A percentile compares a stretch with the other conserved stretches of the same genome.
These are phyloP conservation scores for Octopus sinensis DNA, from an alignment of 1,140 invertebrate genomes.

Conservation along the genomic window DNA sequence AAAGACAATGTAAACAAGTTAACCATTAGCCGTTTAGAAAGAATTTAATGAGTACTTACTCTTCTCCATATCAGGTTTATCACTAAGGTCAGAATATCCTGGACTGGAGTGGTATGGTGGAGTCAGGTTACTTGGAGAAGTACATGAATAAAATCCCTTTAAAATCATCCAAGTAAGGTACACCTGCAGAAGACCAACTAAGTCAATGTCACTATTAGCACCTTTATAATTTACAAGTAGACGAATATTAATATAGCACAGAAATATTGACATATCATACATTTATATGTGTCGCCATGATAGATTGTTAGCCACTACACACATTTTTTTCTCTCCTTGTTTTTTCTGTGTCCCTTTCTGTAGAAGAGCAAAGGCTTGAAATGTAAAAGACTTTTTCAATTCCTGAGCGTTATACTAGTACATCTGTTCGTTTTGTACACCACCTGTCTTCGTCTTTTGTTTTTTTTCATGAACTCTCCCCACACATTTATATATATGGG, in stretches of 20 bases:
- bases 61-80: slow-evolving; percentile 30
- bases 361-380: no score
- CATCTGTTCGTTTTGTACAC: no score
- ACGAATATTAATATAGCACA: background rate
- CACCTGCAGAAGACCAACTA: slow-evolving; percentile 63
- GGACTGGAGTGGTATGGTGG: background rate
- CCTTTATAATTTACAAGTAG: background rate
- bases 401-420: no score
- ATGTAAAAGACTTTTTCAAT: no score
- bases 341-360: no score
- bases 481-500: background rate
- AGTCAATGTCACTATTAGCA: background rate
- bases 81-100: slow-evolving; percentile 16
- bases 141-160: slow-evolving; percentile 42
- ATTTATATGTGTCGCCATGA: no score
- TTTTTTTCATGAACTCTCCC: no score
- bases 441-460: no score
- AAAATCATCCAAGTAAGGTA: slow-evolving; percentile 58
- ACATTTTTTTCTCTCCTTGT: no score
- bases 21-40: no score
- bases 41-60: slow-evolving; percentile 18
- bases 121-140: slow-evolving; percentile 15
- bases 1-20: no score
- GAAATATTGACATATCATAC: background rate
- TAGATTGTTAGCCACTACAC: no score